Conservation (phyloP, 2,888 invertebrate genomes). For the Dermolepida albohirtum region DNA sequence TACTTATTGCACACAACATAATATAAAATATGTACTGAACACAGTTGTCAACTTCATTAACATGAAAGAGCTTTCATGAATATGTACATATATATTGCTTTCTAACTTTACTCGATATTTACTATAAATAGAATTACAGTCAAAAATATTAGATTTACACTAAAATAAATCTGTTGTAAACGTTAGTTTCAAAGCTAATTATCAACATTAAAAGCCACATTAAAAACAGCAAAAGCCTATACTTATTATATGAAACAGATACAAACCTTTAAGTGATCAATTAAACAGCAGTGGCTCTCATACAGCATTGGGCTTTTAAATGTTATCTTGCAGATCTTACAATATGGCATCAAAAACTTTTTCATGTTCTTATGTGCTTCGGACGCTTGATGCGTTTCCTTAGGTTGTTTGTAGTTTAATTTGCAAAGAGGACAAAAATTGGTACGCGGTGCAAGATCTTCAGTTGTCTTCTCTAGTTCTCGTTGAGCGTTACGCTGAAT, state of each 20-base stretch:
- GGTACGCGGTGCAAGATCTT: constrained; percentile 69
- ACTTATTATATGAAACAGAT: constrained; percentile 7
- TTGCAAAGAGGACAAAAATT: constrained; percentile 65
- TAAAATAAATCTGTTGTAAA: too few relatives aligned
- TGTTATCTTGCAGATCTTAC: constrained; percentile 80
- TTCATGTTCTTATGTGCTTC: constrained; percentile 87
- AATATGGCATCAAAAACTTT: constrained; percentile 85
- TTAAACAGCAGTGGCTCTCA: constrained; percentile 84
- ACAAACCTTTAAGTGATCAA: constrained; percentile 82
- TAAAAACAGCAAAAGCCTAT: neutral
- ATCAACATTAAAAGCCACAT: constrained; percentile 1
- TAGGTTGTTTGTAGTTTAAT: constrained; percentile 65
- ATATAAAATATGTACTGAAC: too few relatives aligned
- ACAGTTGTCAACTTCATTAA: too few relatives aligned
- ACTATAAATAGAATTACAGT: too few relatives aligned
- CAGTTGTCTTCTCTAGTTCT: constrained; percentile 77
- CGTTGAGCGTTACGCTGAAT: constrained; percentile 85
- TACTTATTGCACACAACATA: too few relatives aligned
- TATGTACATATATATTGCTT: too few relatives aligned
- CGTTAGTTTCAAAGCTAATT: too few relatives aligned
- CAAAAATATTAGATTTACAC: too few relatives aligned
- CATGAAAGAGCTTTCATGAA: too few relatives aligned
- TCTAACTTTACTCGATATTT: too few relatives aligned
- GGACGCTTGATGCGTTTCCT: constrained; percentile 82
- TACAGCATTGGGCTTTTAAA: constrained; percentile 89